Percentiles rank a stretch among this genome's conserved stretches.
These are phyloP conservation scores for Syrista parreyssii DNA, from an alignment of 2,888 invertebrate genomes.

Conservation along the genomic window DNA sequence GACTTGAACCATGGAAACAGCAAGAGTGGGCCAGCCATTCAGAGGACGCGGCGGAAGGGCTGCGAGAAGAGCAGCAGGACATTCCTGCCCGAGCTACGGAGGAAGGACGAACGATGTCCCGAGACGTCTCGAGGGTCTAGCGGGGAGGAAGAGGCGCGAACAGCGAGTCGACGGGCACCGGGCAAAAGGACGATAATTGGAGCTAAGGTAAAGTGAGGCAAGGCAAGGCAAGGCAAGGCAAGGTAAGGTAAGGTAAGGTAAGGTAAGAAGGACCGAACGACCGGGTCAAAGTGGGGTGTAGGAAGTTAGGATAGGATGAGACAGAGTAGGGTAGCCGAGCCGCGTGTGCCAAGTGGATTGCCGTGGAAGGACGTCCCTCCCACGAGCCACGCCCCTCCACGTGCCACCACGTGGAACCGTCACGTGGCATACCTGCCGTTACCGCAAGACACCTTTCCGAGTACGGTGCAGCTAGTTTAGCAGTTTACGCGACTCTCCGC, in stretches of 20 bases:
- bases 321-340: slow-evolving; percentile 49
- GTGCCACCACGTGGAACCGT: slow-evolving; percentile 45
- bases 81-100: too few species aligned
- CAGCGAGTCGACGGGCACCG: too few species aligned
- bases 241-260: background rate
- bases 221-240: slow-evolving; percentile 20
- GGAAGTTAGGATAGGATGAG: slow-evolving; percentile 9
- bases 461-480: slow-evolving; percentile 35
- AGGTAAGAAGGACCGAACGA: background rate
- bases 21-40: too few species aligned
- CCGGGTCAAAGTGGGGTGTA: too few species aligned
- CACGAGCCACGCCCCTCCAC: slow-evolving; percentile 57
- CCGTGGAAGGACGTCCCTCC: slow-evolving; percentile 43
- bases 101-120: too few species aligned
- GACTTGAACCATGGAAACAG: too few species aligned
- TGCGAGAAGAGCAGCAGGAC: too few species aligned
- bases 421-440: slow-evolving; percentile 3
- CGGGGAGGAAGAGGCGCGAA: too few species aligned
- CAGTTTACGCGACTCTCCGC: slow-evolving; percentile 5
- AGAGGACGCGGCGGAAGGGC: too few species aligned
- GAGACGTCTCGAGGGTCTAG: too few species aligned
- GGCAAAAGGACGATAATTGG: background rate
- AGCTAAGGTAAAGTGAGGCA: too few species aligned
- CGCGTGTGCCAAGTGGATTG: slow-evolving; percentile 55
- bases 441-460: slow-evolving; percentile 31